A percentile compares a stretch with the other conserved stretches of the same genome.
Conservation (phyloP, 2,113 vertebrate species). For the Marmota monax region DNA sequence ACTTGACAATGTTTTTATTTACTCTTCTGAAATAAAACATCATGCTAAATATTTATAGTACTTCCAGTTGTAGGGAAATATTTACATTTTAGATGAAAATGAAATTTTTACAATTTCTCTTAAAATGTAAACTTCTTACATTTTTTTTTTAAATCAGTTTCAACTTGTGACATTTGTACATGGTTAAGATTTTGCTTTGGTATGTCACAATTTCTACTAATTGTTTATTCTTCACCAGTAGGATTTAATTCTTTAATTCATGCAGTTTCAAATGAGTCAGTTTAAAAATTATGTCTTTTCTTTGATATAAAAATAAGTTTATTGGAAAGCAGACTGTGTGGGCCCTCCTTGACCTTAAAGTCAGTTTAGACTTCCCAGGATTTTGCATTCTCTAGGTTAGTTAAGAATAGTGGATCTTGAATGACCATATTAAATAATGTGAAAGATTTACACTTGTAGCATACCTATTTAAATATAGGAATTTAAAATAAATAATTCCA, state of each 20-base stretch:
- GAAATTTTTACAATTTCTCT: conserved; percentile 36
- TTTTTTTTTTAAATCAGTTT: conserved; percentile 43
- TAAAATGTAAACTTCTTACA: conserved; percentile 65
- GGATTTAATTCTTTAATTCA: conserved; percentile 49
- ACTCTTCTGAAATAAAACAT: conserved; percentile 43
- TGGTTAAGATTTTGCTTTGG: conserved; percentile 60
- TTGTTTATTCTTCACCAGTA: conserved; percentile 53
- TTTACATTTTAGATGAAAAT: conserved; percentile 55
- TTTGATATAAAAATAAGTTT: conserved; percentile 41
- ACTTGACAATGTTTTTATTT: conserved; percentile 79
- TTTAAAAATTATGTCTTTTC: conserved; percentile 38
- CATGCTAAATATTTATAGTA: conserved; percentile 67
- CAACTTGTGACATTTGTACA: conserved; percentile 57
- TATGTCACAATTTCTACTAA: background rate
- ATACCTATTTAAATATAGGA: background rate
- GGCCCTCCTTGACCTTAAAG: background rate
- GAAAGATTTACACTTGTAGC: background rate
- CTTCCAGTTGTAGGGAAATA: background rate
- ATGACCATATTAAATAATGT: background rate
- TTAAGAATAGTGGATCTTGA: conserved; percentile 4
- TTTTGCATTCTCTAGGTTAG: background rate
- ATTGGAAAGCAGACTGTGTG: background rate
- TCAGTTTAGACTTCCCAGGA: background rate
- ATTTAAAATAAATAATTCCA: conserved; percentile 14
- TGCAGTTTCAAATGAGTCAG: conserved; percentile 42